These are phyloP conservation scores for Cirrhinus molitorella DNA, from an alignment of 2,797 vertebrate species.

Conservation along the genomic window DNA sequence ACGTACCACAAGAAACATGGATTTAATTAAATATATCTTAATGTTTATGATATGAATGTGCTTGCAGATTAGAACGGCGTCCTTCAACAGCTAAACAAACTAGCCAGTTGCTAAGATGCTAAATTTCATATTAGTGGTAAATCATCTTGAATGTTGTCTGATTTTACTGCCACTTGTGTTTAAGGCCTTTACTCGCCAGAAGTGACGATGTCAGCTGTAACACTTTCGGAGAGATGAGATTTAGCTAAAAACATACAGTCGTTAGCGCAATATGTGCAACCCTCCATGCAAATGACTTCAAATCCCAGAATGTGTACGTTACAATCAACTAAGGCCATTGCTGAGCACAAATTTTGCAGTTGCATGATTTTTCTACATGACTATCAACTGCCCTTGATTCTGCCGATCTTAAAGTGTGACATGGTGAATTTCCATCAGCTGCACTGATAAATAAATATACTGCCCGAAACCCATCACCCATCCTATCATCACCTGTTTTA, in stretches of 20 bases:
- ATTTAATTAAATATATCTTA: constrained; percentile 22
- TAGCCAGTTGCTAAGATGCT: constrained; percentile 41
- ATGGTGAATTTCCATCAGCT: constrained; percentile 43
- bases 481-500: constrained; percentile 64
- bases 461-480: constrained; percentile 51
- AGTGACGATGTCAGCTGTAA: constrained; percentile 17
- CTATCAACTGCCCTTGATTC: constrained; percentile 70
- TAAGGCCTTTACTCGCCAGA: constrained; percentile 51
- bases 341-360: constrained; percentile 66
- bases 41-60: constrained; percentile 53
- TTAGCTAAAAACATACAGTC: neutral
- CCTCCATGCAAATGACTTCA: constrained; percentile 1
- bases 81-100: constrained; percentile 27
- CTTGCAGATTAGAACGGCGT: neutral
- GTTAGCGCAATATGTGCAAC: neutral
- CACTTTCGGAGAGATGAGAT: neutral
- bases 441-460: constrained; percentile 47
- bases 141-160: constrained; percentile 29
- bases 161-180: constrained; percentile 48
- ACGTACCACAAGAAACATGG: constrained; percentile 39
- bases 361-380: constrained; percentile 62
- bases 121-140: constrained; percentile 43
- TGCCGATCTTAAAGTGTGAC: constrained; percentile 46
- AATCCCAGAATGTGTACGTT: constrained; percentile 32
- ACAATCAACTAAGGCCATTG: constrained; percentile 47